Conservation (phyloP, 2,113 vertebrate species). For the Colinus virginianus region DNA sequence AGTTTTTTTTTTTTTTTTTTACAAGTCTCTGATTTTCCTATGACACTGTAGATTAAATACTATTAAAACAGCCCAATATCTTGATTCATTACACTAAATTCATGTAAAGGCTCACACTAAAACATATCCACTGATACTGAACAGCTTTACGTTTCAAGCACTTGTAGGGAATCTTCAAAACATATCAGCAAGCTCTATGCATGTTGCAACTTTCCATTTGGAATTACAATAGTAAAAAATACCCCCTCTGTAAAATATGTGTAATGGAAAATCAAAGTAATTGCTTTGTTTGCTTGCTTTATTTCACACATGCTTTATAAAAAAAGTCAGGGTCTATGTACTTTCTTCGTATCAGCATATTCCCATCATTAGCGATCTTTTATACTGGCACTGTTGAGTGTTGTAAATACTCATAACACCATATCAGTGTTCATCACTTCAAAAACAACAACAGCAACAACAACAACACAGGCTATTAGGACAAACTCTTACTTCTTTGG, state of each 20-base stretch:
- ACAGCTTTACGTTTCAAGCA: neutral
- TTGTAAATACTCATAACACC: neutral
- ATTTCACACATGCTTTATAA: neutral
- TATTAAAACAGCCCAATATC: conserved; percentile 3
- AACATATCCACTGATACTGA: neutral
- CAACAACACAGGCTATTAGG: neutral
- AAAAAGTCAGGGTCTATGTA: neutral
- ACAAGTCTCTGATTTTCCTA: neutral
- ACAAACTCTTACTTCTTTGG: neutral
- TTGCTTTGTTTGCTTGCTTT: neutral
- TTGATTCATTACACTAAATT: neutral
- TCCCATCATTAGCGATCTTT: neutral
- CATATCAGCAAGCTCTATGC: neutral
- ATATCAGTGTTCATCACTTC: neutral
- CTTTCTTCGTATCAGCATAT: neutral
- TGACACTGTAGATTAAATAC: neutral
- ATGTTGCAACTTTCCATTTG: neutral
- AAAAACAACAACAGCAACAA: too few relatives aligned
- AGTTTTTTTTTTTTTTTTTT: neutral
- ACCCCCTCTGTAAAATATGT: neutral
- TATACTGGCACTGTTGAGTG: neutral
- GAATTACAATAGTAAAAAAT: conserved; percentile 1
- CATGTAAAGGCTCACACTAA: conserved; percentile 10
- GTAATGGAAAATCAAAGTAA: neutral
- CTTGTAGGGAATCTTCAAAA: neutral